Percentiles rank a stretch among this genome's conserved stretches.
Conservation (phyloP, 2,888 invertebrate species). For the Erebia palarica region DNA sequence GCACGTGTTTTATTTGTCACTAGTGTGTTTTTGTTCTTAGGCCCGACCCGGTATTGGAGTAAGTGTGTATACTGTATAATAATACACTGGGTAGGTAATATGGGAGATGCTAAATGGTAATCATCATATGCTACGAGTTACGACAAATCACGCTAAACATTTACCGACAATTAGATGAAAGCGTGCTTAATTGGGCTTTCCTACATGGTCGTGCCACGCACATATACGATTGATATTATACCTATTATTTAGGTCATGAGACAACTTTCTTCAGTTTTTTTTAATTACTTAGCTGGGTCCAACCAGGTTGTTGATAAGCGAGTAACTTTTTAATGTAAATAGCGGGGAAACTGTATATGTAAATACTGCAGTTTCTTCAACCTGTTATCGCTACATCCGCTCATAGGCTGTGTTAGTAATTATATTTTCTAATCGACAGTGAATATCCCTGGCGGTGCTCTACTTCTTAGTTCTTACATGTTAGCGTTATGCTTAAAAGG, state of each 20-base stretch:
- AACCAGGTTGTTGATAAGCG: neutral
- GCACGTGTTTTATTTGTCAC: too few relatives aligned
- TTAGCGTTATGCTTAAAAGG: too few relatives aligned
- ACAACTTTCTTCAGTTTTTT: neutral
- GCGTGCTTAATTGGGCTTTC: neutral
- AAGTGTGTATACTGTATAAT: too few relatives aligned
- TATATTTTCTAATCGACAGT: constrained; percentile 15
- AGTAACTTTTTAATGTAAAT: neutral
- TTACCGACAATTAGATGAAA: constrained; percentile 1
- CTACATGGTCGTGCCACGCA: neutral
- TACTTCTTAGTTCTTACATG: neutral
- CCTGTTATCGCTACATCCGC: constrained; percentile 17
- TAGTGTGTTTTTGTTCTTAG: too few relatives aligned
- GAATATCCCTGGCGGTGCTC: neutral
- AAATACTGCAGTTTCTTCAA: constrained; percentile 18
- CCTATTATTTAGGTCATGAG: constrained; percentile 1
- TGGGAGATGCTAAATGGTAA: neutral
- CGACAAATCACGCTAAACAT: neutral
- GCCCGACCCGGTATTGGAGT: too few relatives aligned
- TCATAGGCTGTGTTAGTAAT: constrained; percentile 15
- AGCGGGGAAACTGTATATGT: constrained; percentile 10
- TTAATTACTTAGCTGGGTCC: neutral
- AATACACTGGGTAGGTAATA: too few relatives aligned
- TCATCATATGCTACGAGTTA: too few relatives aligned
- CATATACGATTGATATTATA: neutral